phyloP scores from a whole-genome alignment of 1,140 invertebrate species.

The Magallana ariakensis region DNA sequence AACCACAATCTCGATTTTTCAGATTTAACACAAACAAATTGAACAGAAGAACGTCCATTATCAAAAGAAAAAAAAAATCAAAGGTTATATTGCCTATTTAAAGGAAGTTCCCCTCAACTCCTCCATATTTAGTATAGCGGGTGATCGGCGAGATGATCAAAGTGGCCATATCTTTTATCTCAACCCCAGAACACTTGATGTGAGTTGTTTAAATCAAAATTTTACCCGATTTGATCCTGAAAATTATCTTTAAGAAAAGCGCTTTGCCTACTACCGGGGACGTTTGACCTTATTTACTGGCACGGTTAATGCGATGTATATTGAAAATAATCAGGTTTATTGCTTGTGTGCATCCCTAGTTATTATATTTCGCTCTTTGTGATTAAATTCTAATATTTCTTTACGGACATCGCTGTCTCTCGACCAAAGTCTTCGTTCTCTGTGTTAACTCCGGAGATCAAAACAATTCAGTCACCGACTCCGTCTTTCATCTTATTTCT shows the following conservation, averaged over 20 bases:
- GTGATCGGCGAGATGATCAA: not conserved
- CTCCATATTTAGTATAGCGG: not conserved
- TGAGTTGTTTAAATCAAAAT: slow-evolving; percentile 11
- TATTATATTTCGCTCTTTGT: slow-evolving; percentile 17
- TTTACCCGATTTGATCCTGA: slow-evolving; percentile 3
- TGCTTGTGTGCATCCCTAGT: not conserved
- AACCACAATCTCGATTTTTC: no score
- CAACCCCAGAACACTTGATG: not conserved
- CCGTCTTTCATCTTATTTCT: slow-evolving; percentile 6
- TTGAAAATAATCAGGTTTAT: slow-evolving; percentile 32
- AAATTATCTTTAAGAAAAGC: slow-evolving; percentile 10
- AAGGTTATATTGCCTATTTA: no score
- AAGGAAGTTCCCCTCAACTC: no score
- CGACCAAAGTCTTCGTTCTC: not conserved
- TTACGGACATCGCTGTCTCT: not conserved
- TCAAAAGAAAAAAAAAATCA: no score
- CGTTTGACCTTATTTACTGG: not conserved
- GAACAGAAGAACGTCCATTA: no score
- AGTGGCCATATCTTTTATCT: slow-evolving; percentile 12
- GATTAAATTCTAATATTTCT: slow-evolving; percentile 34
- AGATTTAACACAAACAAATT: no score
- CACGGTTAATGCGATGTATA: slow-evolving; percentile 5
- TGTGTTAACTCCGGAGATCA: slow-evolving; percentile 25
- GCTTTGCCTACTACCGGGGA: not conserved
- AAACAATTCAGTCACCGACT: not conserved